phyloP scores from a whole-genome alignment of 2,888 invertebrate species.

The Drosophila pseudotalamancana region DNA sequence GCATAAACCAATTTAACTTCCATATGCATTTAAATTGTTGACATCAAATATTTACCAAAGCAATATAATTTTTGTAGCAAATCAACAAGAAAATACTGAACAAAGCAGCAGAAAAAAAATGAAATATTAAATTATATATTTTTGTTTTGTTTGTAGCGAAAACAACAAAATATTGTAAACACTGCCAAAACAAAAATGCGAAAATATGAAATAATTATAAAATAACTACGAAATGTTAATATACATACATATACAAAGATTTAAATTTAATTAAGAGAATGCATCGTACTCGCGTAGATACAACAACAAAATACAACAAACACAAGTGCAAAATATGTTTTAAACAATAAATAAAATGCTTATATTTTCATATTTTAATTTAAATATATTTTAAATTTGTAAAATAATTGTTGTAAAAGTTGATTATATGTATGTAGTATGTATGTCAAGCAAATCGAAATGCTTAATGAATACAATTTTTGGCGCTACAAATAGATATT shows the following conservation, averaged over 20 bases:
- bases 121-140: conserved; percentile 33
- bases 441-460: conserved; percentile 21
- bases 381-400: conserved; percentile 62
- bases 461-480: conserved; percentile 16
- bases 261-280: conserved; percentile 27
- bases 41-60: conserved; percentile 79
- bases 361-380: conserved; percentile 66
- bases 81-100: conserved; percentile 26
- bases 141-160: conserved; percentile 62
- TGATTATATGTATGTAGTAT: conserved; percentile 42
- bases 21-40: conserved; percentile 44
- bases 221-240: conserved; percentile 33
- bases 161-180: conserved; percentile 57
- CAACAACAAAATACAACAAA: conserved; percentile 55
- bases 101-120: conserved; percentile 18
- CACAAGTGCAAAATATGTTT: conserved; percentile 79
- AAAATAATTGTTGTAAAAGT: conserved; percentile 68
- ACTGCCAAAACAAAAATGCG: conserved; percentile 76
- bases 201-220: conserved; percentile 26
- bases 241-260: conserved; percentile 33
- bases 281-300: conserved; percentile 34
- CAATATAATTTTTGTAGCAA: conserved; percentile 63
- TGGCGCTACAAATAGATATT: conserved; percentile 42
- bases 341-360: conserved; percentile 69
- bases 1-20: conserved; percentile 27